Percentiles rank a stretch among this genome's conserved stretches.
Evolutionary conservation across 2,888 invertebrate species (phyloP).

Genomic region (Xiphydria camelus): DNA sequence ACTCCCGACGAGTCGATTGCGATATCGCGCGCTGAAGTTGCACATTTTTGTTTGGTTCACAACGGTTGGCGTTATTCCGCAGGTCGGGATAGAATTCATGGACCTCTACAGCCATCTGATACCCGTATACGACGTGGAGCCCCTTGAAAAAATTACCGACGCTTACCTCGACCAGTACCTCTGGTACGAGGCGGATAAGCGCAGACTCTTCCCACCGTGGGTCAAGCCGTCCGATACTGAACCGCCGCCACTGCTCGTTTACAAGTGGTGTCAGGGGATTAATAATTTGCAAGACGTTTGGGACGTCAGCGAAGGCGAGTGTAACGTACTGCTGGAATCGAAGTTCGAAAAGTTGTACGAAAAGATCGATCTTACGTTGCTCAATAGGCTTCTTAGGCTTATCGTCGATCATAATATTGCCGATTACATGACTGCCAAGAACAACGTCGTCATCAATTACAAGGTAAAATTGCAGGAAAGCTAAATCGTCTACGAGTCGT

Average conservation of each 20-base stretch:
- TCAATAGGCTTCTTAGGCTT: constrained; percentile 91
- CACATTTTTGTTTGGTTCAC: constrained; percentile 4
- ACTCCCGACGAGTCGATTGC: too few relatives aligned
- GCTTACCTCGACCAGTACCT: constrained; percentile 99
- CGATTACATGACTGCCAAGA: constrained; percentile 99
- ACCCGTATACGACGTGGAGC: constrained; percentile 99
- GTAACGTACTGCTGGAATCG: constrained; percentile 96
- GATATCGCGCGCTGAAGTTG: too few relatives aligned
- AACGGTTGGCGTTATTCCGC: constrained; percentile 20
- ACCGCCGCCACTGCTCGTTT: constrained; percentile 88
- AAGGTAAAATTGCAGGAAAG: constrained; percentile 69
- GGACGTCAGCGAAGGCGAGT: constrained; percentile 98
- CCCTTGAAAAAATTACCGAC: constrained; percentile 98
- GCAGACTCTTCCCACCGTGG: constrained; percentile 96
- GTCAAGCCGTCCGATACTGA: constrained; percentile 99
- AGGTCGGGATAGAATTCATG: constrained; percentile 99
- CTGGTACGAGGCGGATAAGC: constrained; percentile 99
- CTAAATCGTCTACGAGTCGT: neutral
- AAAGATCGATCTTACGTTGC: constrained; percentile 97
- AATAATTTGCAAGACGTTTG: constrained; percentile 98
- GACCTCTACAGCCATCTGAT: constrained; percentile 98
- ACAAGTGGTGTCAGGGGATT: constrained; percentile 99
- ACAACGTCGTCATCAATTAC: constrained; percentile 99
- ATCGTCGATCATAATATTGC: constrained; percentile 99
- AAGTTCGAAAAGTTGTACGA: constrained; percentile 99